Percentiles rank a stretch among this genome's conserved stretches.
These are phyloP conservation scores for Uloborus plumipes DNA, from an alignment of 2,888 invertebrate species.

Conservation along the genomic window DNA sequence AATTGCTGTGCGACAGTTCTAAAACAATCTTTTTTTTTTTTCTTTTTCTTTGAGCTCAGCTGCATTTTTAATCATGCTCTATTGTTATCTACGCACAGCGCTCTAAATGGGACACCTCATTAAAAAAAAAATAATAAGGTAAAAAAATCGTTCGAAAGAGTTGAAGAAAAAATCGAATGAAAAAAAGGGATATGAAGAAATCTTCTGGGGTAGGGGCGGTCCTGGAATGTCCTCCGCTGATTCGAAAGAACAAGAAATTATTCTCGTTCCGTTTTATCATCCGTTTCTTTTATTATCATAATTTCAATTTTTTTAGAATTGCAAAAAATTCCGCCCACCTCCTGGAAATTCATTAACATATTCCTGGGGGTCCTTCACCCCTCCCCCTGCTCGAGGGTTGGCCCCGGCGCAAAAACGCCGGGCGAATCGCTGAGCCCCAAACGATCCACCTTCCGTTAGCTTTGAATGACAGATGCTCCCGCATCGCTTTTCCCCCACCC, in stretches of 20 bases:
- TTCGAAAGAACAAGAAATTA: conserved; percentile 12
- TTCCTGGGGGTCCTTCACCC: conserved; percentile 32
- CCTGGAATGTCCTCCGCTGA: conserved; percentile 18
- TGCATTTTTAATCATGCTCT: too few species aligned
- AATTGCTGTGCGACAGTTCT: too few species aligned
- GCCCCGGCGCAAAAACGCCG: conserved; percentile 39
- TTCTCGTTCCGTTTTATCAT: conserved; percentile 22
- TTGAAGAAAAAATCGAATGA: background rate
- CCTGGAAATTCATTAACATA: conserved; percentile 45
- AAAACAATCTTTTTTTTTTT: too few species aligned
- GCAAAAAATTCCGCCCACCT: conserved; percentile 50
- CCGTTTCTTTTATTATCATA: conserved; percentile 53
- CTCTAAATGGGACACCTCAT: too few species aligned
- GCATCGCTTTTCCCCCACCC: conserved; percentile 30
- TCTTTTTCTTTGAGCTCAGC: too few species aligned
- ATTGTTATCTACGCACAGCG: too few species aligned
- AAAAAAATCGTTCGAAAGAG: background rate
- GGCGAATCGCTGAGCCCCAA: conserved; percentile 18
- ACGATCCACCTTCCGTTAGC: conserved; percentile 30
- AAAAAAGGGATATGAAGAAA: background rate
- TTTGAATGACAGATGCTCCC: conserved; percentile 48
- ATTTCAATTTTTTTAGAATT: conserved; percentile 36
- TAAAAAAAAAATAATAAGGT: background rate
- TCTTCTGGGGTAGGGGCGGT: background rate
- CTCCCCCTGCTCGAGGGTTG: conserved; percentile 23